Base-by-base conservation (phyloP, 2,888 invertebrate genomes). In the Eumerus sabulonum region DNA sequence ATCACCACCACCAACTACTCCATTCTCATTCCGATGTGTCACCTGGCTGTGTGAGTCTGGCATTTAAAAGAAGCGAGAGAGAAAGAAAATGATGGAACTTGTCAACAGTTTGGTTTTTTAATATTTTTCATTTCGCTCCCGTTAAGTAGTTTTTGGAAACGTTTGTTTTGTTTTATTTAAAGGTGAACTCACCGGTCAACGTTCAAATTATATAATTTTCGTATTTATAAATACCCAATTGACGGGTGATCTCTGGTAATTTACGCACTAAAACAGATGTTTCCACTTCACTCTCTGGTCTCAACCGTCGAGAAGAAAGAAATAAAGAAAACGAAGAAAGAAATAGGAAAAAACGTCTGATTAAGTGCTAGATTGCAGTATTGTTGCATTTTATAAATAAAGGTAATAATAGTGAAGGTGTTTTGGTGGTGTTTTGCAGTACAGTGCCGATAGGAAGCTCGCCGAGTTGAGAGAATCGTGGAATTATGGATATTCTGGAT, bases 401-500 rank as follows among this genome's bases (percentile, higher is more conserved):
- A 38, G 54, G 13, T 73, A 13, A 11, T 38, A 44, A 56, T 50
- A 14, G 1, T 14, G 27, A 27, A 27, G 2, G 27, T 27, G 27
- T 27, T 4, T 27, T 36, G 57, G 44, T 60, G n/a, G n/a, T 54
- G 42, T 12, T 56, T 59, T 64, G 1, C 18, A 74, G 79, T 64
- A 1, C 18, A 74, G 79, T 79, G 68, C 68, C 68, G 68, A 72
- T 59, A 57, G 17, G n/a, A 53, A 70, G 47, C 45, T 63, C 40
- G 56, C 18, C 48, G 51, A 68, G 7, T 47, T 38, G 45, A 68
- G 27, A 27, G 27, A 27, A 27, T 7, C 2, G 27, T 27, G 27
- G 27, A 27, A 27, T 53, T 76, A 88, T 88, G 88, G 88, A 88
- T 85, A 88, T 88, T 83, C 83, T 88, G 82, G 88, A 88, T 72